Base-by-base conservation (phyloP, 2,113 vertebrate genomes). In the Lutjanus erythropterus region DNA sequence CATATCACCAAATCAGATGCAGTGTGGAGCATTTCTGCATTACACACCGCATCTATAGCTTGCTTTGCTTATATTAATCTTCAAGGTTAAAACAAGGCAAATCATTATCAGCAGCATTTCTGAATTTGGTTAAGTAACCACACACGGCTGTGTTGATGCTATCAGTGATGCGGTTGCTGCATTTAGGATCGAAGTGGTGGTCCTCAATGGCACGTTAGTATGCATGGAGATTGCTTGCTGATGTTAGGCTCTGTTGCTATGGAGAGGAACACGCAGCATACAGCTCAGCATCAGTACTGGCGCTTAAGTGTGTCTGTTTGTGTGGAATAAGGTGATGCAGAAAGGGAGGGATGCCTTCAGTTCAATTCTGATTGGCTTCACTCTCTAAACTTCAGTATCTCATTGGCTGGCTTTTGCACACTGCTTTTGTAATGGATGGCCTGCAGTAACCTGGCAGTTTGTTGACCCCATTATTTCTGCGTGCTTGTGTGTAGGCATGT, bases 191-290 rank as follows among this genome's bases (percentile, higher is more conserved):
- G 60, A 56, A 5, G 58, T 47, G 44, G 59, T 23, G 46, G 39
- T 79, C 83, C 83, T 82, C 16, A 12, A 55, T 65, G 64, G 41
- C 37, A 61, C 42, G 59, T 92, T 88, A 77, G 86, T 89, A 83
- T 93, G 83, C 91, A 88, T 71, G 81, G 31, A 52, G 80, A 75
- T 66, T 42, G 71, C 58, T 84, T 74, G 85, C 58, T 91, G 86
- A 89, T 94, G 92, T 87, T 94, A 81, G 85, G 66, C 68, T 87
- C 66, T 89, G 94, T 94, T 94, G 91, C 92, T 83, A 94, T 94
- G 92, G 92, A 78, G 85, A 93, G 76, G 71, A 74, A 66, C 67
- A 76, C 74, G 65, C 69, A 88, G 70, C 75, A 74, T 37, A 44
- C 62, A 62, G 78, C 77, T 83, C 88, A 88, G 79, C 84, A 87